A percentile compares a stretch with the other conserved stretches of the same genome.
Evolutionary conservation across 2,888 invertebrate genomes (phyloP).

Genomic region (Epinotia brunnichana): DNA sequence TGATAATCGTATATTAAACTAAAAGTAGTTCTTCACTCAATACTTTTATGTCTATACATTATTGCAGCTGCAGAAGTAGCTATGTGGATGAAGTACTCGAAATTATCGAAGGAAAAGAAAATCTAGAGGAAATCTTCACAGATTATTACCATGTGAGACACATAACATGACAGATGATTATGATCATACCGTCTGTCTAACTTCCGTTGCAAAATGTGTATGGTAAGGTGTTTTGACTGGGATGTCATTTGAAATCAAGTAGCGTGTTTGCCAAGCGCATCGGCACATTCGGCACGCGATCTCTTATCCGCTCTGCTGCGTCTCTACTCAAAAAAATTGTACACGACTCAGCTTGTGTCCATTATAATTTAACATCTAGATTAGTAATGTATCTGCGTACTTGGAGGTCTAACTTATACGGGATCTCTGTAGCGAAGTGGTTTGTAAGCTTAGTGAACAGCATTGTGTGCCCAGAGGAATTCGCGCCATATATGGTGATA

Average conservation of each 20-base stretch:
- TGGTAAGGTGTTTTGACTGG: slow-evolving; percentile 36
- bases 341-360: background rate
- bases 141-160: too few species aligned
- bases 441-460: background rate
- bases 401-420: background rate
- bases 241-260: slow-evolving; percentile 46
- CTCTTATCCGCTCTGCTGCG: slow-evolving; percentile 64
- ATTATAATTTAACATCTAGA: background rate
- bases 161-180: background rate
- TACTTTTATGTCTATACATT: too few species aligned
- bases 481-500: slow-evolving; percentile 73
- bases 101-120: too few species aligned
- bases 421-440: background rate
- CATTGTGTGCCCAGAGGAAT: slow-evolving; percentile 62
- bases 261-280: slow-evolving; percentile 51
- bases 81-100: background rate
- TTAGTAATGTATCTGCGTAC: background rate
- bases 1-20: too few species aligned
- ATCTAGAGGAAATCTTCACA: background rate
- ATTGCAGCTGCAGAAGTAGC: background rate
- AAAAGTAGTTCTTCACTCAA: too few species aligned
- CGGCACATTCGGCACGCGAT: slow-evolving; percentile 59
- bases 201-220: background rate
- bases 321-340: background rate
- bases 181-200: background rate